Percentiles rank a stretch among this genome's conserved stretches.
Evolutionary conservation across 2,113 vertebrate species (phyloP).

Genomic region (Pterocles orientalis): DNA sequence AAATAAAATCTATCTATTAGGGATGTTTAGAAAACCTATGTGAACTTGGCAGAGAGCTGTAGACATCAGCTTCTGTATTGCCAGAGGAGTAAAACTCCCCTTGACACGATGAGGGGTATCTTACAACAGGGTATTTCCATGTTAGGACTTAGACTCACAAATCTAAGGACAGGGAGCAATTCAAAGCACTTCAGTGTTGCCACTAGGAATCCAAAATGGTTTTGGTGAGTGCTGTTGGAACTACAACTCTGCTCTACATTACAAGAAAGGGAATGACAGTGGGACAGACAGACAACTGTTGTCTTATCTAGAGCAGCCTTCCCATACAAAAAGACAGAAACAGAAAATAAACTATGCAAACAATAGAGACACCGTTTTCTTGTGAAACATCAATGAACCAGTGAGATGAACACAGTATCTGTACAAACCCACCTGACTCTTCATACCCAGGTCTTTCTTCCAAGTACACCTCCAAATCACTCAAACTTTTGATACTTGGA

Average conservation of each 20-base stretch:
- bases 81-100: neutral
- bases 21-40: neutral
- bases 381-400: neutral
- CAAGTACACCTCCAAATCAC: neutral
- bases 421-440: neutral
- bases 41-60: neutral
- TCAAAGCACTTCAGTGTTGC: neutral
- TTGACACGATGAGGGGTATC: neutral
- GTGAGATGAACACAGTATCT: neutral
- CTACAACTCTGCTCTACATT: neutral
- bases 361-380: neutral
- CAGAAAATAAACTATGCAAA: neutral
- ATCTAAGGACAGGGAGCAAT: neutral
- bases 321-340: neutral
- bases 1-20: neutral
- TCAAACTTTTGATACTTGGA: neutral
- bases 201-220: neutral
- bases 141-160: neutral
- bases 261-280: neutral
- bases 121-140: neutral
- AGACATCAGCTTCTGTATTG: neutral
- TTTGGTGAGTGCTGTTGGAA: neutral
- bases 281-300: neutral
- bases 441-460: neutral
- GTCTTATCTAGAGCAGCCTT: neutral